phyloP scores from a whole-genome alignment of 2,113 vertebrate species.

The Syrmaticus mikado region DNA sequence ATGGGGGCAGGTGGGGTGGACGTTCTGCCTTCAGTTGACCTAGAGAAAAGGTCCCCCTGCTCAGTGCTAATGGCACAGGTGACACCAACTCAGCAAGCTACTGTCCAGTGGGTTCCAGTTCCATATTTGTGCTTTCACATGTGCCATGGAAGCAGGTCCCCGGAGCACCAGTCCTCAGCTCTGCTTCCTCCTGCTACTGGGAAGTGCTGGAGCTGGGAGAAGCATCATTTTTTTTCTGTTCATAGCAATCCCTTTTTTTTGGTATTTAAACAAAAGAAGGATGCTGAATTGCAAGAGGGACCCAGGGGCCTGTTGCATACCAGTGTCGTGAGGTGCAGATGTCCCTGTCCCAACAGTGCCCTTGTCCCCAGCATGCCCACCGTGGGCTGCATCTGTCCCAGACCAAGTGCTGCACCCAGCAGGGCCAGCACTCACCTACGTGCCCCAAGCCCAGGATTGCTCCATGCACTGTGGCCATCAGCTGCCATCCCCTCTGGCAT shows the following conservation, averaged over 20 bases:
- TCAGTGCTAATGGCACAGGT: not conserved
- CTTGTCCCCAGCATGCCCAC: not conserved
- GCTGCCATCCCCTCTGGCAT: not conserved
- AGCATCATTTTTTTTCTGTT: not conserved
- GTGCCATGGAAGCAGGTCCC: not conserved
- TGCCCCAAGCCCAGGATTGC: not conserved
- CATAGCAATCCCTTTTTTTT: not conserved
- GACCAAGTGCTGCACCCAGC: not conserved
- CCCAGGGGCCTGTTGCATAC: accelerated
- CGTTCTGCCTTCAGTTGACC: not conserved
- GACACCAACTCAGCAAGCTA: not conserved
- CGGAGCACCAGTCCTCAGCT: not conserved
- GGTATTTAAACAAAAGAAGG: not conserved
- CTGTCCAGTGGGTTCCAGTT: not conserved
- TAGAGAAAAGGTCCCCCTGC: not conserved
- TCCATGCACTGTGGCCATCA: accelerated
- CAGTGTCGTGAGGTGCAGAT: not conserved
- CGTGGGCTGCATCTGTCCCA: not conserved
- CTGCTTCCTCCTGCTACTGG: accelerated
- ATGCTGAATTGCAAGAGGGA: not conserved
- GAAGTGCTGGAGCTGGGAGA: not conserved
- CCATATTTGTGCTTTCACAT: not conserved
- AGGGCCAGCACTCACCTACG: accelerated
- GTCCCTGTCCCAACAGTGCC: accelerated
- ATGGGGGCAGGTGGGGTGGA: not conserved